Evolutionary conservation across 2,113 vertebrate genomes (phyloP).

Genomic region (Leptobrachium leishanense): DNA sequence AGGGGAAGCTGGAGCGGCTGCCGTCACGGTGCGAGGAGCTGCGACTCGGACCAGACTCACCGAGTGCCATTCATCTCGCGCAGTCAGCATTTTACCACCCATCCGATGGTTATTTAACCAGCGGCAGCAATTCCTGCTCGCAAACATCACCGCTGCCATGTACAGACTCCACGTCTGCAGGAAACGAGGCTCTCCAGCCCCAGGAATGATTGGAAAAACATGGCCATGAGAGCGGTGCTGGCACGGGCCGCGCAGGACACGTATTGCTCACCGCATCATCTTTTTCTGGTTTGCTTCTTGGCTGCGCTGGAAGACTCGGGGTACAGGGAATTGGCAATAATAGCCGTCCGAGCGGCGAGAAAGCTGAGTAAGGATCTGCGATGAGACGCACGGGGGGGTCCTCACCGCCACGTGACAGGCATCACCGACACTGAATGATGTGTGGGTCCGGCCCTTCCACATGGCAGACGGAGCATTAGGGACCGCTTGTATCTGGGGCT

Average conservation of each 20-base stretch:
- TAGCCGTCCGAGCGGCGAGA: slow-evolving; percentile 28
- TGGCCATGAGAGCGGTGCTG: slow-evolving; percentile 4
- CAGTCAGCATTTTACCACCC: not conserved
- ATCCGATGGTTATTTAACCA: slow-evolving; percentile 13
- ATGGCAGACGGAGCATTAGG: no score
- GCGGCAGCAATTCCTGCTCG: not conserved
- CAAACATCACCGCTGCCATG: not conserved
- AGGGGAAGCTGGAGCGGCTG: no score
- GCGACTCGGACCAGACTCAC: slow-evolving; percentile 3
- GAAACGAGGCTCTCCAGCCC: slow-evolving; percentile 15
- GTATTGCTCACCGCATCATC: slow-evolving; percentile 17
- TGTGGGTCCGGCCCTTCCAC: no score
- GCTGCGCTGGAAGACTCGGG: not conserved
- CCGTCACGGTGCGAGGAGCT: no score
- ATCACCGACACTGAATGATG: no score
- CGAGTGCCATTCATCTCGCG: not conserved
- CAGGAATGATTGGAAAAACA: slow-evolving; percentile 27
- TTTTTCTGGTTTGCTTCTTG: slow-evolving; percentile 1
- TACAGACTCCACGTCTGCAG: slow-evolving; percentile 11
- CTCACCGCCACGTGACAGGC: no score
- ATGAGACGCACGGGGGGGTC: slow-evolving; percentile 1
- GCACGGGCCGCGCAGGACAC: slow-evolving; percentile 21
- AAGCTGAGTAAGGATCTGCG: slow-evolving; percentile 12
- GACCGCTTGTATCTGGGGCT: no score
- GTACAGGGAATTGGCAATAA: slow-evolving; percentile 29